Conservation (phyloP, 2,797 vertebrate species). For the Amniataba percoides region DNA sequence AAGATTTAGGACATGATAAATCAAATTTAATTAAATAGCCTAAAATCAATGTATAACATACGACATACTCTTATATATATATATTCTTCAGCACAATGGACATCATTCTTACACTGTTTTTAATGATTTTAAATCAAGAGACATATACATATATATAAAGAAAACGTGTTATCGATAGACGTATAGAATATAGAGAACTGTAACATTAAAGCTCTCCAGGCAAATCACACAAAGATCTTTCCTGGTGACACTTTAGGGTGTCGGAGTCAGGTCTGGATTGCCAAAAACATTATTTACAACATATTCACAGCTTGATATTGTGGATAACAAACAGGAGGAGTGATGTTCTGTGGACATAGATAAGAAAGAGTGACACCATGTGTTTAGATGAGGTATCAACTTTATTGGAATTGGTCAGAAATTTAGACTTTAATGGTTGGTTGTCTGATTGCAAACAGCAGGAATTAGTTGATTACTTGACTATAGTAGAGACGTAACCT, state of each 20-base stretch:
- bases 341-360: conserved; percentile 9
- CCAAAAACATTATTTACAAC: conserved; percentile 26
- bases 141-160: too few relatives aligned
- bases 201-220: background rate
- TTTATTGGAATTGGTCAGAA: background rate
- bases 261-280: background rate
- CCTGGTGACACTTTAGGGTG: background rate
- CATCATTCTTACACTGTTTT: too few relatives aligned
- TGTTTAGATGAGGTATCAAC: conserved; percentile 62
- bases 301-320: conserved; percentile 5
- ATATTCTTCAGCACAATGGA: too few relatives aligned
- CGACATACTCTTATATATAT: too few relatives aligned
- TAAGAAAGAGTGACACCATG: conserved; percentile 79
- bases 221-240: background rate
- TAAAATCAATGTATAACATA: too few relatives aligned
- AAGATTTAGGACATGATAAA: background rate
- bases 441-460: background rate
- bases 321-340: background rate
- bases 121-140: too few relatives aligned
- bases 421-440: background rate
- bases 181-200: background rate
- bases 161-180: too few relatives aligned
- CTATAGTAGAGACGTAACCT: background rate
- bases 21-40: background rate
- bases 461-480: background rate